Conservation (phyloP, 2,888 invertebrate genomes). For the Aleiodes alternator region DNA sequence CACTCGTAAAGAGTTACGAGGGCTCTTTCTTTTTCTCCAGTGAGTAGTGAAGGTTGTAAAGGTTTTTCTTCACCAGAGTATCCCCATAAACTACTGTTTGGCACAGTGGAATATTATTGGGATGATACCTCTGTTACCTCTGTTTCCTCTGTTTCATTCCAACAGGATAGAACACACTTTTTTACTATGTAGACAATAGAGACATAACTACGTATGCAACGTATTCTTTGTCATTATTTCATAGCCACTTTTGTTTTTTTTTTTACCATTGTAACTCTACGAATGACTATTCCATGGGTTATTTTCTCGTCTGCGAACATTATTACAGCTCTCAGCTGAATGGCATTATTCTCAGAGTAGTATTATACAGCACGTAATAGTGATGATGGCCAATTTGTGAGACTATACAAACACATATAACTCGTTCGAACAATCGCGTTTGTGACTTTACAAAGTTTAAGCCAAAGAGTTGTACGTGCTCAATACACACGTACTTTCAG, state of each 20-base stretch:
- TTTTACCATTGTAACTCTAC: constrained; percentile 14
- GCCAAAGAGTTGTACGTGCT: constrained; percentile 15
- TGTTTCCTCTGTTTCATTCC: constrained; percentile 12
- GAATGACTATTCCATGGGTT: neutral
- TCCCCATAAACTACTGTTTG: constrained; percentile 30
- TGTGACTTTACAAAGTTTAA: constrained; percentile 18
- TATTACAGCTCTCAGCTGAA: constrained; percentile 14
- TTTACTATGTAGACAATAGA: constrained; percentile 6
- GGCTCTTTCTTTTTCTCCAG: constrained; percentile 31
- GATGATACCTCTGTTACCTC: constrained; percentile 14
- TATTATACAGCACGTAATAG: constrained; percentile 29
- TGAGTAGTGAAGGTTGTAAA: constrained; percentile 37
- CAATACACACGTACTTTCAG: constrained; percentile 16
- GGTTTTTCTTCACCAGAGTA: constrained; percentile 38
- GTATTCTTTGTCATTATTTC: constrained; percentile 7
- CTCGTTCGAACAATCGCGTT: constrained; percentile 27
- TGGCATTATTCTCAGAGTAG: constrained; percentile 26
- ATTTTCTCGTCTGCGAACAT: constrained; percentile 19
- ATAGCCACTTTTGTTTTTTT: neutral
- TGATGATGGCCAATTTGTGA: constrained; percentile 41
- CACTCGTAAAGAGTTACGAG: constrained; percentile 49
- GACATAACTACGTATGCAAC: constrained; percentile 3
- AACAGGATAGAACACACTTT: constrained; percentile 1
- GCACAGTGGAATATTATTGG: constrained; percentile 30
- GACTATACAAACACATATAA: constrained; percentile 32